phyloP scores from a whole-genome alignment of 2,888 invertebrate species.

The Adelognathus sp. region DNA sequence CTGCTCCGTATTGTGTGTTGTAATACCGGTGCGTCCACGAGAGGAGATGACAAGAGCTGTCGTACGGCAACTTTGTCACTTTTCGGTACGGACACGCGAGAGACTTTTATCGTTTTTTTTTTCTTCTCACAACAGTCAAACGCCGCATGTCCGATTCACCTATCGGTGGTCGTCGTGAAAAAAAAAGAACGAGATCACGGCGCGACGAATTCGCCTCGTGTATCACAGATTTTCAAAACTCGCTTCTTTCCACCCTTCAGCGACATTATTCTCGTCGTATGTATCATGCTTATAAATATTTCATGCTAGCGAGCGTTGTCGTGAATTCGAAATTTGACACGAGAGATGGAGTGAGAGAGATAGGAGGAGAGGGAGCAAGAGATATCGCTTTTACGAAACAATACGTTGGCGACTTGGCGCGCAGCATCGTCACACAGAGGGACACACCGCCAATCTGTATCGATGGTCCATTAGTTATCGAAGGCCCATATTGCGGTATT shows the following conservation, averaged over 20 bases:
- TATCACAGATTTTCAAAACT: slow-evolving; percentile 37
- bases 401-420: slow-evolving; percentile 37
- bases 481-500: neutral
- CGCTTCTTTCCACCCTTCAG: neutral
- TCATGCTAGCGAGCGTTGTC: slow-evolving; percentile 16
- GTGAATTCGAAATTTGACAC: slow-evolving; percentile 49
- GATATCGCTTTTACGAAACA: slow-evolving; percentile 28
- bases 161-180: slow-evolving; percentile 57
- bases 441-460: slow-evolving; percentile 22
- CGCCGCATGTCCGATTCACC: slow-evolving; percentile 52
- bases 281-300: slow-evolving; percentile 35
- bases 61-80: neutral
- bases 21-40: neutral
- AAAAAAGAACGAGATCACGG: slow-evolving; percentile 15
- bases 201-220: slow-evolving; percentile 1
- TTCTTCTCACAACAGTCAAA: too few species aligned
- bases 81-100: neutral
- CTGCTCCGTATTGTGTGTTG: neutral
- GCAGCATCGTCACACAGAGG: neutral
- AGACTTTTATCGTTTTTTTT: neutral
- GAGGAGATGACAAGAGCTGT: slow-evolving; percentile 43
- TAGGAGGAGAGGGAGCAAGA: neutral
- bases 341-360: neutral
- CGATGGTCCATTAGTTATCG: slow-evolving; percentile 40
- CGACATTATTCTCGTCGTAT: neutral